Evolutionary conservation across 2,888 invertebrate genomes (phyloP).

Genomic region (Erpobdella octoculata): DNA sequence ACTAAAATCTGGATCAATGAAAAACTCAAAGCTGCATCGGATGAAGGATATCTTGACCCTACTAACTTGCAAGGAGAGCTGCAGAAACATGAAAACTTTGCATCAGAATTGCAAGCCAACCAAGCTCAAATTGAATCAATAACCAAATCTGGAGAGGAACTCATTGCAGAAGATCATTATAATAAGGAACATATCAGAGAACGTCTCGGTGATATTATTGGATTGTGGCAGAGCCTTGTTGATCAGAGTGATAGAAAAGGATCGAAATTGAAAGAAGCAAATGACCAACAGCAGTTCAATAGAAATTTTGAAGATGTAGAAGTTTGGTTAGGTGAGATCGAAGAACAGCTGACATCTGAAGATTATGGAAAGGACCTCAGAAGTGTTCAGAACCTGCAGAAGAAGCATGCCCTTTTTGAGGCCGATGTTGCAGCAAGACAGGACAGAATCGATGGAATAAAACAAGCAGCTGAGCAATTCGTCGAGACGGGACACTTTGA

Average conservation of each 20-base stretch:
- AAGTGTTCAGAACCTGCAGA: conserved; percentile 94
- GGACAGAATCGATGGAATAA: conserved; percentile 85
- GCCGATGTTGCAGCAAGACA: conserved; percentile 92
- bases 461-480: conserved; percentile 81
- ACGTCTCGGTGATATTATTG: conserved; percentile 80
- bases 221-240: conserved; percentile 81
- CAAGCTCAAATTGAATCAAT: conserved; percentile 90
- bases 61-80: conserved; percentile 93
- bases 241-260: conserved; percentile 84
- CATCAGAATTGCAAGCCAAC: conserved; percentile 93
- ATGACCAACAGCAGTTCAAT: conserved; percentile 96
- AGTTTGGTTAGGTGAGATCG: conserved; percentile 84
- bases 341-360: conserved; percentile 66
- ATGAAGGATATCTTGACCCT: conserved; percentile 67
- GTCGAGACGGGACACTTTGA: conserved; percentile 91
- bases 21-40: conserved; percentile 73
- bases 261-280: conserved; percentile 65
- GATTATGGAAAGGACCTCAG: conserved; percentile 97
- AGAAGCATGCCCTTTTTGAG: conserved; percentile 91
- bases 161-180: conserved; percentile 82
- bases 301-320: conserved; percentile 96
- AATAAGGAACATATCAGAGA: conserved; percentile 62
- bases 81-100: conserved; percentile 96
- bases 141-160: conserved; percentile 73
- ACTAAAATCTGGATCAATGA: conserved; percentile 99